phyloP scores from a whole-genome alignment of 2,113 vertebrate genomes.

The Aythya baeri region DNA sequence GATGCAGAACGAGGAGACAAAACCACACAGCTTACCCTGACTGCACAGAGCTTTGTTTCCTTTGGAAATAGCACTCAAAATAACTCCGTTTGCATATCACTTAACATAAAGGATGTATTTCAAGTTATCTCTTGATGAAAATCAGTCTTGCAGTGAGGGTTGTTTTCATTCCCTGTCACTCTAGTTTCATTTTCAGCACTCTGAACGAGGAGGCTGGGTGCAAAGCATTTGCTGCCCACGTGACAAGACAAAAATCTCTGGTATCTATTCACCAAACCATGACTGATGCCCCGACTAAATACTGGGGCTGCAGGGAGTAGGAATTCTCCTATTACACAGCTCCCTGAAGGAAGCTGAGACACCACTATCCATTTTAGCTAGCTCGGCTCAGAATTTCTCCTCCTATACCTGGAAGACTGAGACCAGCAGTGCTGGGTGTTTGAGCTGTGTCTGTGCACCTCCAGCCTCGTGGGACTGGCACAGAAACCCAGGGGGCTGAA shows the following conservation, averaged over 20 bases:
- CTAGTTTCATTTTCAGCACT: fast-evolving
- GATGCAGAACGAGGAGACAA: neutral
- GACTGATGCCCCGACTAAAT: neutral
- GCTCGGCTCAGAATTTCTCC: neutral
- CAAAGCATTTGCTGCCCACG: fast-evolving
- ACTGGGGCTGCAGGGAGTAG: neutral
- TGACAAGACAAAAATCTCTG: neutral
- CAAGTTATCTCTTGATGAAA: neutral
- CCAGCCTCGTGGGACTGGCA: neutral
- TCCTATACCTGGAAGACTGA: neutral
- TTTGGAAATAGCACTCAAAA: neutral
- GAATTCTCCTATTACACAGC: neutral
- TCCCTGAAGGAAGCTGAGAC: neutral
- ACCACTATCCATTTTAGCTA: neutral
- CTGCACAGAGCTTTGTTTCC: neutral
- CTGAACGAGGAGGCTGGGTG: fast-evolving
- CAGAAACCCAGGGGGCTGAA: neutral
- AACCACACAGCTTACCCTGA: neutral
- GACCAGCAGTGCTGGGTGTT: neutral
- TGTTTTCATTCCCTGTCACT: neutral
- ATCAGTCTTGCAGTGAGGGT: neutral
- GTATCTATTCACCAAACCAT: neutral
- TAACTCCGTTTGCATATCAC: neutral
- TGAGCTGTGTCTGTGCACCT: neutral
- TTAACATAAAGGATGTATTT: neutral